These are phyloP conservation scores for Lasioglossum zephyrum DNA, from an alignment of 2,888 invertebrate species.

Conservation along the genomic window DNA sequence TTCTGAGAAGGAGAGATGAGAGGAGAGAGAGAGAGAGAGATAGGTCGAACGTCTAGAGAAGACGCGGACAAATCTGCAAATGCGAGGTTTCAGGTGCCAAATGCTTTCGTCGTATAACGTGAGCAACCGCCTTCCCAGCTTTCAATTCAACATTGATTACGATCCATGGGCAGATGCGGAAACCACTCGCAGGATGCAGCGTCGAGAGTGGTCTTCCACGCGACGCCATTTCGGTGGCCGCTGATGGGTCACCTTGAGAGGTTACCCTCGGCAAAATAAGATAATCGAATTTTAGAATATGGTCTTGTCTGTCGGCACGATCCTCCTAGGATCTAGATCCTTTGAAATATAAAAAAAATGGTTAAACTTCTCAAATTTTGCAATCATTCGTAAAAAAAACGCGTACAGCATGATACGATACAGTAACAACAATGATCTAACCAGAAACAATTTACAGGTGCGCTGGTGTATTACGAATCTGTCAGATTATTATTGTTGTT, in stretches of 20 bases:
- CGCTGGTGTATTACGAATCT: background rate
- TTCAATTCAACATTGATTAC: slow-evolving; percentile 28
- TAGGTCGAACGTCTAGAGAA: slow-evolving; percentile 36
- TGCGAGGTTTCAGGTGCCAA: slow-evolving; percentile 60
- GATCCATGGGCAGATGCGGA: slow-evolving; percentile 13
- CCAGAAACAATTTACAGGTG: background rate
- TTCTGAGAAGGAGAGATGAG: slow-evolving; percentile 28
- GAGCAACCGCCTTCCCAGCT: slow-evolving; percentile 44
- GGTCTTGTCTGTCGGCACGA: background rate
- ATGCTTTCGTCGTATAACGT: slow-evolving; percentile 55
- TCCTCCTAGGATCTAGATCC: no score
- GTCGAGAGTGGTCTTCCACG: background rate
- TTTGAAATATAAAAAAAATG: no score
- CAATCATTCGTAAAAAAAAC: background rate
- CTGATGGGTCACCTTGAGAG: background rate
- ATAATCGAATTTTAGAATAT: background rate
- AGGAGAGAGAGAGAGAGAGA: background rate
- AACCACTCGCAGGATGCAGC: background rate
- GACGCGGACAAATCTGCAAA: slow-evolving; percentile 56
- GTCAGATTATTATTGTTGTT: background rate
- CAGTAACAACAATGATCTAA: background rate
- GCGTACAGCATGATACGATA: no score
- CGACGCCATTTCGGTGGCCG: background rate
- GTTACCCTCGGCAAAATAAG: background rate
- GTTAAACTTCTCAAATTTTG: background rate